A percentile compares a stretch with the other conserved stretches of the same genome.
phyloP scores from a whole-genome alignment of 64 coral and sea anemone species.

The Stylophora pistillata region DNA sequence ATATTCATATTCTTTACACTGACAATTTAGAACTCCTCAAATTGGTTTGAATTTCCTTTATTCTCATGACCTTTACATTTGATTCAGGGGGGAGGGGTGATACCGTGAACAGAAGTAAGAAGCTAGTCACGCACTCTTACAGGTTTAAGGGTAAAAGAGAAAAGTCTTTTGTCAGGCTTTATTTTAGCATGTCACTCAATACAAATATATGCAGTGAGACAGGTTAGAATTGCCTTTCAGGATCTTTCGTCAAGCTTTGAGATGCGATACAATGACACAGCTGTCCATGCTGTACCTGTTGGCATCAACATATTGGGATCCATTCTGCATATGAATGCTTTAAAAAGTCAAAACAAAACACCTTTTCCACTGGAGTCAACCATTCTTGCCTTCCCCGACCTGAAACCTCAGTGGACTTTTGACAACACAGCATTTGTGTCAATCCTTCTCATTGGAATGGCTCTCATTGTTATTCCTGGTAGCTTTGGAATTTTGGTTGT shows the following conservation, averaged over 20 bases:
- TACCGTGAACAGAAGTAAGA: too few relatives aligned
- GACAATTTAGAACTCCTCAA: too few relatives aligned
- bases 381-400: conserved; percentile 60
- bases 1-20: too few relatives aligned
- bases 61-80: too few relatives aligned
- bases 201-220: too few relatives aligned
- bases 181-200: not conserved
- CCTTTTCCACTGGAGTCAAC: conserved; percentile 71
- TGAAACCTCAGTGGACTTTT: conserved; percentile 58
- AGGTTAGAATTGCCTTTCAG: not conserved
- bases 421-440: conserved; percentile 60
- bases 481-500: conserved; percentile 81
- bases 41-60: too few relatives aligned
- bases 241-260: conserved; percentile 30
- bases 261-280: conserved; percentile 74
- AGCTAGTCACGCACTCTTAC: too few relatives aligned
- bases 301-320: conserved; percentile 80
- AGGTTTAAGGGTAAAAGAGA: too few relatives aligned
- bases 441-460: conserved; percentile 70
- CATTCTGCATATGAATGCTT: conserved; percentile 77
- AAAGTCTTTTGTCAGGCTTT: too few relatives aligned
- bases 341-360: conserved; percentile 34
- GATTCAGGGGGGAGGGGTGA: too few relatives aligned
- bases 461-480: conserved; percentile 72
- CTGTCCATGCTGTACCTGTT: conserved; percentile 72